Percentiles rank a stretch among this genome's conserved stretches.
Conservation (phyloP, 1,140 invertebrate species). For the Lepidurus arcticus region DNA sequence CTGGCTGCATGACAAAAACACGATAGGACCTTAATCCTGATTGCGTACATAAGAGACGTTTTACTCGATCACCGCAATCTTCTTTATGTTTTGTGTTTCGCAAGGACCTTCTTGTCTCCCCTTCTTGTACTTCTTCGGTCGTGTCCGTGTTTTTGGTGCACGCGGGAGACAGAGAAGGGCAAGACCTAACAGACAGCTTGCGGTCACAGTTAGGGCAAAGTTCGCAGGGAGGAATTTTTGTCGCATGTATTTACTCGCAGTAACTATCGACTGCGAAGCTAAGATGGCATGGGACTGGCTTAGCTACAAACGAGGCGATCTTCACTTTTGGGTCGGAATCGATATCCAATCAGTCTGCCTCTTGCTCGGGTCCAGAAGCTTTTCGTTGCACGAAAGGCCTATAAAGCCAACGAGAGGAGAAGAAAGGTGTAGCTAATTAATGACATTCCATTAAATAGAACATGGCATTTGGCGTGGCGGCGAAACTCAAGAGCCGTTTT, state of each 20-base stretch:
- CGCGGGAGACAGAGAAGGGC: background rate
- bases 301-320: background rate
- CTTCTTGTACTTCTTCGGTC: background rate
- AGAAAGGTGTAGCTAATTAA: slow-evolving; percentile 20
- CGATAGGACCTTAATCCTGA: background rate
- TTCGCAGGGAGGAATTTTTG: background rate
- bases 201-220: background rate
- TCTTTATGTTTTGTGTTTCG: background rate
- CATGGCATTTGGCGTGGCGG: slow-evolving; percentile 5
- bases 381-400: background rate
- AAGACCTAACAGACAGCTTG: background rate
- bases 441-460: background rate
- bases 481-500: background rate
- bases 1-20: background rate
- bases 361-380: background rate
- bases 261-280: background rate
- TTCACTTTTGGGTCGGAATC: background rate
- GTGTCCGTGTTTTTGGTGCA: background rate
- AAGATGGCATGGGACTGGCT: background rate
- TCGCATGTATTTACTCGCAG: background rate
- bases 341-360: slow-evolving; percentile 21
- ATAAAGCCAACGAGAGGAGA: background rate
- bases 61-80: background rate
- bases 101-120: background rate
- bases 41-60: background rate